Evolutionary conservation across 2,797 vertebrate species (phyloP), one percentile per base, ranked within the genome.

Genomic region (Alca torda): DNA sequence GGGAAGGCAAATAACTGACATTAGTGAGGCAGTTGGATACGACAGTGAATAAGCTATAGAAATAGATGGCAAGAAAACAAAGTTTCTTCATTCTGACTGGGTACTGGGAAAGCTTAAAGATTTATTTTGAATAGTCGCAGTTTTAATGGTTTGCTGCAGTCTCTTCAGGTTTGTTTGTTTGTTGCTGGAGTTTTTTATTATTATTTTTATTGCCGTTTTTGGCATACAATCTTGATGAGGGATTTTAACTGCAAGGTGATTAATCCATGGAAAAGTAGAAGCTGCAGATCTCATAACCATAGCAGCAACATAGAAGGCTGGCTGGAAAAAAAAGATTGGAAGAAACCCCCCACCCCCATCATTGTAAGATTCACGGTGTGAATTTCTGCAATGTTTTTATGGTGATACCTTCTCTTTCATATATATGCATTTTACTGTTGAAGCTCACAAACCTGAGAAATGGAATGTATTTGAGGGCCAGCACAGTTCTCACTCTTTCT

Each of bases 191-290:
- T 25, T 64, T 64, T 83, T 80, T 53, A 68, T 74, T 77, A 45
- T 39, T 83, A 31, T 80, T 83, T 90, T 95, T 87, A 90, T 51
- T 85, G 60, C 39, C 3, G 0, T 10, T 94, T 92, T 81, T 90
- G 77, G 51, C 81, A 74, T 45, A 48, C 26, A 89, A 59, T 72
- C 70, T 87, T 87, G 80, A 89, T 80, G 75, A 89, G 37, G 56
- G 21, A 95, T 90, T 97, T 96, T 93, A 89, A 78, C 61, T 54
- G 85, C 28, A 59, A 88, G 59, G 76, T 57, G 59, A 90, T 72
- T 84, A 75, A 83, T 91, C 60, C 4, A 0, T 53, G 61, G 41
- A 61, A 84, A 77, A 69, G n/a, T 13, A 65, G 18, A 50, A 12
- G 17, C 60, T 95, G 48, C 72, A 84, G 61, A 68, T 35, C 41